Evolutionary conservation across 2,888 invertebrate species (phyloP), one percentile per base, ranked within the genome.

Genomic region (Athrips mouffetella): DNA sequence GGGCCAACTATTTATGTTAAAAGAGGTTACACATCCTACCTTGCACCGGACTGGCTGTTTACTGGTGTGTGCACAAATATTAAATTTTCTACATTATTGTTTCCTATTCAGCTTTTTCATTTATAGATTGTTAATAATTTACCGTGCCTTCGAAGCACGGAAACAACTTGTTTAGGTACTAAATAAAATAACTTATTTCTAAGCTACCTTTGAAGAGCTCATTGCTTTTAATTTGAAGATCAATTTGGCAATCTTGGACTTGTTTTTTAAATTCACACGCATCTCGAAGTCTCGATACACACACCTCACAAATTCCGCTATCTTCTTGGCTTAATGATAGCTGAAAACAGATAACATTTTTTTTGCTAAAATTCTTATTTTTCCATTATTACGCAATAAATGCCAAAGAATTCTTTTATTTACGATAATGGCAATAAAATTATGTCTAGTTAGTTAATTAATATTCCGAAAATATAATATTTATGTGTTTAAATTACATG

Each of bases 241-340:
- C 68, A 25, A 63, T 67, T 58, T 81, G 83, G 42, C 84, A 79
- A 1, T 58, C 60, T 39, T 71, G 67, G 1, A 87, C 81, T 47
- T 83, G 86, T 1, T 66, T 62, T 37, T 82, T 84, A 54, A 86
- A 87, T 52, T 80, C 68, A 0, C 58, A 65, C 0, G 87, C 84
- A 29, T 84, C 83, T 0, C 81, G 63, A 5, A 87, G 66, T 1
- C 80, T 61, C 0, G 57, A 56, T 13, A 84, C 60, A 31, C 86
- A 87, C 8, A 73, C 56, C 20, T 82, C 80, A 50, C 86, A 87
- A 27, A 87, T 83, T 0, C 85, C 85, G 0, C 60, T 56, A 3
- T 72, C 66, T 1, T 44, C 54, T 0, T 50, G 45, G 4, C 58
- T 62, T 2, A 60, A 10, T 1, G 51, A 30, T 11, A 75, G 16